phyloP scores from a whole-genome alignment of 2,888 invertebrate species.

The Temnothorax ravouxi region DNA sequence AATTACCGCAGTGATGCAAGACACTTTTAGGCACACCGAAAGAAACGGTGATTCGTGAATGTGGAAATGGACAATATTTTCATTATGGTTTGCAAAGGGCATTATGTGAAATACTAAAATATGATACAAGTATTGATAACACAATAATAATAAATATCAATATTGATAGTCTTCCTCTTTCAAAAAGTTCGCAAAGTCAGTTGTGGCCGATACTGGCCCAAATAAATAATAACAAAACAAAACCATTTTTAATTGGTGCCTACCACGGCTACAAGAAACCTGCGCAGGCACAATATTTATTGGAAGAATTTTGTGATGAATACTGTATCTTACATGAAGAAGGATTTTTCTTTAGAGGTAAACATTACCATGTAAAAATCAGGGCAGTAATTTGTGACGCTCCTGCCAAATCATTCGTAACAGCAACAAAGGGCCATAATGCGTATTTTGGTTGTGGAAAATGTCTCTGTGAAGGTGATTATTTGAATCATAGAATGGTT shows the following conservation, averaged over 20 bases:
- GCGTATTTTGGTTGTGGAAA: slow-evolving; percentile 12
- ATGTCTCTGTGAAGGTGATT: slow-evolving; percentile 16
- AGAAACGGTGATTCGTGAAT: not conserved
- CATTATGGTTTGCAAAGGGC: not conserved
- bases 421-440: slow-evolving; percentile 7
- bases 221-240: not conserved
- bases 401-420: slow-evolving; percentile 22
- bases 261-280: slow-evolving; percentile 13
- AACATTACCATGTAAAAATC: not conserved
- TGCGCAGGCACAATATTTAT: not conserved
- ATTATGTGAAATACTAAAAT: not conserved
- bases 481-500: slow-evolving; percentile 11
- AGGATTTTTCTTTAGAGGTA: not conserved
- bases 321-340: not conserved
- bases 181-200: slow-evolving; percentile 19
- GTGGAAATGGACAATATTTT: not conserved
- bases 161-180: too few species aligned
- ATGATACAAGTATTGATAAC: not conserved
- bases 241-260: not conserved
- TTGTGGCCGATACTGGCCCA: slow-evolving; percentile 13
- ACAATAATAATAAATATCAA: not conserved
- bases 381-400: slow-evolving; percentile 15
- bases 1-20: slow-evolving; percentile 1
- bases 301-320: slow-evolving; percentile 12
- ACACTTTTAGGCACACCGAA: not conserved